phyloP scores from a whole-genome alignment of 2,797 vertebrate genomes.

The Gobionotothen gibberifrons region DNA sequence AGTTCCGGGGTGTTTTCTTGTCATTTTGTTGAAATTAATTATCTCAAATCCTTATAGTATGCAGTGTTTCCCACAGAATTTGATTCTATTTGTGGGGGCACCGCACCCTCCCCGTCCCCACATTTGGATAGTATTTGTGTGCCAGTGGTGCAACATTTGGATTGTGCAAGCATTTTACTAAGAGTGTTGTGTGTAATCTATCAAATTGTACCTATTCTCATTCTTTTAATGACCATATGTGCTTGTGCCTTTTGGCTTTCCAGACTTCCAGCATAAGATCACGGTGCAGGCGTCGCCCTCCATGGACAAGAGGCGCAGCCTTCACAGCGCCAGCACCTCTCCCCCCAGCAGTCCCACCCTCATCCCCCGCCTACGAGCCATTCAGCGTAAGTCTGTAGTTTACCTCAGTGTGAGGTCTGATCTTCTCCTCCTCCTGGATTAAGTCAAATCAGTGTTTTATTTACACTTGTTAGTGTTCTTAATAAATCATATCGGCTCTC shows the following conservation, averaged over 20 bases:
- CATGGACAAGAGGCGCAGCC: conserved; percentile 93
- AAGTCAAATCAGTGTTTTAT: not conserved
- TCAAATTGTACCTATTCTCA: not conserved
- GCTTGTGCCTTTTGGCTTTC: not conserved
- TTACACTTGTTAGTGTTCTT: not conserved
- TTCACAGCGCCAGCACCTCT: conserved; percentile 91
- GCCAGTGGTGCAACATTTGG: not conserved
- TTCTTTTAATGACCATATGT: not conserved
- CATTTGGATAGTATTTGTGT: not conserved
- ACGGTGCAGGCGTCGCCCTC: conserved; percentile 96
- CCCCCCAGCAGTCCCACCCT: conserved; percentile 93
- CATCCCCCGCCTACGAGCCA: conserved; percentile 94
- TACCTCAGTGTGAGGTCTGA: not conserved
- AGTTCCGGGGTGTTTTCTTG: not conserved
- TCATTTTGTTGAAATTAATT: no score
- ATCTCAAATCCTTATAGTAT: no score
- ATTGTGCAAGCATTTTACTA: not conserved
- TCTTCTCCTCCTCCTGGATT: not conserved
- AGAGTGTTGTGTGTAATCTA: not conserved
- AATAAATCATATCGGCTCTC: conserved; percentile 21
- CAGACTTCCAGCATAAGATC: conserved; percentile 98
- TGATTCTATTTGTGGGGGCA: no score
- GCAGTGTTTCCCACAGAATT: no score
- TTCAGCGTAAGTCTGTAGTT: conserved; percentile 87
- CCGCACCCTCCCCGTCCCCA: no score